These are phyloP conservation scores for Pygmarrhopalites habei DNA, from an alignment of 1,140 invertebrate species.

Conservation along the genomic window DNA sequence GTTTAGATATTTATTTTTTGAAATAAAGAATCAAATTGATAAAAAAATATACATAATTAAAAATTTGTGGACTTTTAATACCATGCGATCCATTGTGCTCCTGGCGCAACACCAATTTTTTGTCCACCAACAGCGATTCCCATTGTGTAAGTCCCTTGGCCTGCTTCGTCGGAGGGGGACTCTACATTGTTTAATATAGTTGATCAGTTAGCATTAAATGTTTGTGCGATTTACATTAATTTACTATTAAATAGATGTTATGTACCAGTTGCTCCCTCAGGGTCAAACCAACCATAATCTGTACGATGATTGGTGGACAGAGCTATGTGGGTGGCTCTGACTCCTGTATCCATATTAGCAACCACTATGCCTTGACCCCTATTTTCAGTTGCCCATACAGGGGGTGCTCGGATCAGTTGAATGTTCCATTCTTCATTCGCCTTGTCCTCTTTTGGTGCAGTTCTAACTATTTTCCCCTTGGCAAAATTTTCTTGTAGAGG, in stretches of 20 bases:
- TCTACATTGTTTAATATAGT: not conserved
- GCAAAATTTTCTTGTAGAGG: not conserved
- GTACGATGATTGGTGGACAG: not conserved
- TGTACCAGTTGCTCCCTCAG: no score
- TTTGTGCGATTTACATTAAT: no score
- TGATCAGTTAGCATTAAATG: no score
- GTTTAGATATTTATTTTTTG: no score
- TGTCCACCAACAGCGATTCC: not conserved
- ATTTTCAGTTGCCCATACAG: not conserved
- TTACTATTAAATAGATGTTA: no score
- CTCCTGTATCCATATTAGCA: not conserved
- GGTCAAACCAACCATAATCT: not conserved
- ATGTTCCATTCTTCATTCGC: not conserved
- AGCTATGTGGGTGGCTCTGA: not conserved
- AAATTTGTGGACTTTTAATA: no score
- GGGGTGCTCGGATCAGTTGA: not conserved
- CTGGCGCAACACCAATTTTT: not conserved
- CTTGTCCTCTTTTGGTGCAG: not conserved
- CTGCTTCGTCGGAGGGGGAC: not conserved
- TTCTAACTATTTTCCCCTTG: no score
- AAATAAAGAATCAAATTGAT: no score
- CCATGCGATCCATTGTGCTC: not conserved
- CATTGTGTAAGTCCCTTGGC: no score
- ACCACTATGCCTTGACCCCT: not conserved
- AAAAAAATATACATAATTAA: not conserved